Base-by-base conservation (phyloP, 2,888 invertebrate species). In the Germaria angustata region DNA sequence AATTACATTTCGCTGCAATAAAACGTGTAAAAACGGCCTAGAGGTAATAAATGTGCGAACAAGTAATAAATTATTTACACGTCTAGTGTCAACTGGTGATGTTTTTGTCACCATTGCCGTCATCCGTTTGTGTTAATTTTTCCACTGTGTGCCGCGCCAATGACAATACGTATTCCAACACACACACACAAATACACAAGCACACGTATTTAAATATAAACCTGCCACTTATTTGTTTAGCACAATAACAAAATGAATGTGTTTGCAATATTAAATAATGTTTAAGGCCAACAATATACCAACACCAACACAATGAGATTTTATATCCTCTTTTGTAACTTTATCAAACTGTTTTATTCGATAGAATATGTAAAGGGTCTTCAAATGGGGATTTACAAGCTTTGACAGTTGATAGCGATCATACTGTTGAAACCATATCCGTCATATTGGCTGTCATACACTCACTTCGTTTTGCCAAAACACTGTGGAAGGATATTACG, bases 41-140 rank as follows among this genome's bases (percentile, higher is more conserved):
- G 13, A 28, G 32, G 46, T 51, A 59, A 68, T 63, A 84, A 75
- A 82, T 61, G 78, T 83, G 83, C 61, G 83, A 83, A 80, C 81
- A 81, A 83, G 71, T 80, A 84, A 84, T 84, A 77, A 84, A 84
- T 84, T 80, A 84, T 81, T 84, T 78, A 84, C 84, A 79, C 84
- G 82, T 84, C 73, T 75, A 59, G 80, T 85, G 84, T 84, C 83
- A 83, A 72, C 65, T 82, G 78, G 55, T 80, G 68, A 77, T 79
- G 68, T 57, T 73, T 59, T 71, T 81, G 59, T 78, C 63, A 66
- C 71, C 61, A 39, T 71, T 57, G 71, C 51, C 49, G 66, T 9
- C 24, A 20, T 32, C 51, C 57, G 51, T 59, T 79, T 79, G 72
- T 79, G 49, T 36, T 68, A 77, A 55, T 59, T 71, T 59, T 71